Evolutionary conservation across 2,113 vertebrate species (phyloP).

Genomic region (Pangasianodon hypophthalmus): DNA sequence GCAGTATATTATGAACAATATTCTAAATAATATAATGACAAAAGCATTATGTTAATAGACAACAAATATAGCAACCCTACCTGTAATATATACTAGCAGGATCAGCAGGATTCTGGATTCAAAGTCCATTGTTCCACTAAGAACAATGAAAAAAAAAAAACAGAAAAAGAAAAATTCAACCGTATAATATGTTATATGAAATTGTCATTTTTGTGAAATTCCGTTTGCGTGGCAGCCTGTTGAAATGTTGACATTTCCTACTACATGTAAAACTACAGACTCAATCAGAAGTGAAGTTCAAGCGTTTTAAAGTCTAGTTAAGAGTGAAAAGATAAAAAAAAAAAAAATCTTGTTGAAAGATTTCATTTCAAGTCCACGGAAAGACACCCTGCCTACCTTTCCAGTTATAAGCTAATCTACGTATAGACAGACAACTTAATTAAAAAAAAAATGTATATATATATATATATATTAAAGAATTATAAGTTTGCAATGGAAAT

Average conservation of each 20-base stretch:
- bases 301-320: too few relatives aligned
- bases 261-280: neutral
- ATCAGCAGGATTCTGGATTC: neutral
- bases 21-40: neutral
- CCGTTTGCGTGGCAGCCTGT: neutral
- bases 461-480: too few relatives aligned
- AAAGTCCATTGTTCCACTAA: conserved; percentile 24
- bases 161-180: too few relatives aligned
- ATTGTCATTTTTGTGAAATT: neutral
- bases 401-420: neutral
- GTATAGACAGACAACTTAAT: neutral
- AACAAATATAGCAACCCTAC: conserved; percentile 2
- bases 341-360: too few relatives aligned
- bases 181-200: neutral
- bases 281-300: too few relatives aligned
- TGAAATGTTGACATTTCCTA: neutral
- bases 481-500: neutral
- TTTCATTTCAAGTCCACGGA: too few relatives aligned
- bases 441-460: neutral
- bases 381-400: neutral
- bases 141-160: neutral
- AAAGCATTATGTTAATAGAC: neutral
- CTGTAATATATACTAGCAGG: conserved; percentile 5
- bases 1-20: neutral
- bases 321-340: too few relatives aligned